Evolutionary conservation across 1,140 invertebrate species (phyloP).

Genomic region (Laupala kohalensis): DNA sequence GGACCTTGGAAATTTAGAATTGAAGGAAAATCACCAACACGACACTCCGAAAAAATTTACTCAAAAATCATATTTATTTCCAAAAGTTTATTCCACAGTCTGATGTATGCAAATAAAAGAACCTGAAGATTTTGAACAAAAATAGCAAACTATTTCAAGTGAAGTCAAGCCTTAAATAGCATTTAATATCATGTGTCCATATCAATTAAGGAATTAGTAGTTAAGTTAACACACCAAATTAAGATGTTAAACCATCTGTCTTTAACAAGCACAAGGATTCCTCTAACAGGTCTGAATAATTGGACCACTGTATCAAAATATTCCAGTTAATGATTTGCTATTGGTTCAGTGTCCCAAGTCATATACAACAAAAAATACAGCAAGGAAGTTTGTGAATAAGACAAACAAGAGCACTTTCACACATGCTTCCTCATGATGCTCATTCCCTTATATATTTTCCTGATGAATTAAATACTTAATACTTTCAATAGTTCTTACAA

Average conservation of each 20-base stretch:
- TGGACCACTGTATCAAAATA: not conserved
- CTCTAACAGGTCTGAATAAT: not conserved
- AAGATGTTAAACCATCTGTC: not conserved
- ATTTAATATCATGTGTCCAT: not conserved
- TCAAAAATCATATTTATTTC: not conserved
- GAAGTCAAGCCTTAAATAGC: not conserved
- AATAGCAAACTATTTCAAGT: not conserved
- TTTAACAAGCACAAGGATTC: not conserved
- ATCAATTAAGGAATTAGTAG: not conserved
- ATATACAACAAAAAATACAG: not conserved
- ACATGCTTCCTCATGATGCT: too few relatives aligned
- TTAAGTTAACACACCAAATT: not conserved
- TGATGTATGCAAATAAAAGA: not conserved
- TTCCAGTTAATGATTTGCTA: not conserved
- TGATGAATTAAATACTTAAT: too few relatives aligned
- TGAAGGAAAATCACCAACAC: not conserved
- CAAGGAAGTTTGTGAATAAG: not conserved
- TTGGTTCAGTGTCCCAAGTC: not conserved
- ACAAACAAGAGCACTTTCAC: not conserved
- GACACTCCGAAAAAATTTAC: not conserved
- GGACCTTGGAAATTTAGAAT: too few relatives aligned
- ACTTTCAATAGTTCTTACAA: not conserved
- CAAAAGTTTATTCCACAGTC: not conserved
- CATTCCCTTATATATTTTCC: too few relatives aligned
- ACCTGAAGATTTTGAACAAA: not conserved